Evolutionary conservation across 2,888 invertebrate species (phyloP), one percentile per base, ranked within the genome.

Genomic region (Leptopterna dolabrata): DNA sequence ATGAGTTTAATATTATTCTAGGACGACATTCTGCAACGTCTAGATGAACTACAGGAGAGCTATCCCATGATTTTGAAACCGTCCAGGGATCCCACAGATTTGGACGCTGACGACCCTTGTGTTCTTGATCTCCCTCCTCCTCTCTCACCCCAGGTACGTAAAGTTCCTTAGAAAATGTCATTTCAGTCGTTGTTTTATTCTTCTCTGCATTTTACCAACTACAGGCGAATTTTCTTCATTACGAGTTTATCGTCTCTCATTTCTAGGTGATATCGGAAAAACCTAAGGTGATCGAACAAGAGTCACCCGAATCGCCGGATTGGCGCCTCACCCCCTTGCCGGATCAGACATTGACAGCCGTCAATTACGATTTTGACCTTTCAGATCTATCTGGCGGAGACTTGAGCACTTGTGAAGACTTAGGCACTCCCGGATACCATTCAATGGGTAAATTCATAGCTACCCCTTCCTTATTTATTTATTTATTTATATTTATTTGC

Each of bases 281-380:
- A 24, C 41, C 43, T 1, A 87, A 87, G 30, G 3, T 76, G 36
- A 51, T 36, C 29, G 80, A 85, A 27, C 55, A 29, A 24, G 86
- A 82, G 11, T 87, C 36, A 16, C 87, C 63, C 45, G 87, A 89
- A 63, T 88, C 88, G 3, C 89, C 89, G 0, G 88, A 88, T 29
- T 89, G 88, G 88, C 87, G 87, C 14, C 63, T 89, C 41, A 85
- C 88, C 11, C 87, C 89, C 16, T 87, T 88, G 30, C 89, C 89
- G 6, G 90, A 90, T 87, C 85, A 86, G n/a, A 85, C 88, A 0
- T 91, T 96, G 36, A 94, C 94, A 30, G 95, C 95, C 90, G 94
- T 96, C 16, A 95, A 95, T 91, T 96, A 96, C 89, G 96, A 96
- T 90, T 95, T 96, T 87, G 95, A 96, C 91, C 92, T 95, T 87